Conservation (phyloP, 2,797 vertebrate species). For the Acrossocheilus fasciatus region DNA sequence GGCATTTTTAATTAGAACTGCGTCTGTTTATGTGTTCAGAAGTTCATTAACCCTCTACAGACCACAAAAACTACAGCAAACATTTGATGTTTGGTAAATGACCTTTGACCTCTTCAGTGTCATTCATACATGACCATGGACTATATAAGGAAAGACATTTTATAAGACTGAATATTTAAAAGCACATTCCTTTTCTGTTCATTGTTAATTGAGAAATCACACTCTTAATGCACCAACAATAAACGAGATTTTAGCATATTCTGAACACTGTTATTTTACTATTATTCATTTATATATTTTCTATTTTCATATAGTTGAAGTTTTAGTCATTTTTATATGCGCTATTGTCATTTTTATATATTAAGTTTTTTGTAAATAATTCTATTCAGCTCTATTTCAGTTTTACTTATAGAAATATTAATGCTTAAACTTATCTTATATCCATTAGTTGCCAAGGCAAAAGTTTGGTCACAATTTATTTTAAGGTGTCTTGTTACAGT, state of each 20-base stretch:
- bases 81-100: neutral
- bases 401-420: no score
- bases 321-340: no score
- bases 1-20: constrained; percentile 8
- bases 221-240: neutral
- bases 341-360: no score
- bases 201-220: neutral
- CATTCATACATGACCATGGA: neutral
- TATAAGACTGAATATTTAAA: neutral
- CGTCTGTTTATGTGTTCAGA: neutral
- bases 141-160: neutral
- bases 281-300: no score
- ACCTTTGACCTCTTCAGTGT: neutral
- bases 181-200: no score
- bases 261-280: neutral
- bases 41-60: neutral
- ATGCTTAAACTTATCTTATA: no score
- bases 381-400: no score
- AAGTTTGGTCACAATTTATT: no score
- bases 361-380: no score
- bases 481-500: no score
- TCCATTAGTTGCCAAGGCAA: no score
- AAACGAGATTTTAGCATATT: neutral
- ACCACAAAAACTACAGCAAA: neutral
- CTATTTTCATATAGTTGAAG: no score